These are phyloP conservation scores for Limonius californicus DNA, from an alignment of 1,140 invertebrate genomes.

Conservation along the genomic window DNA sequence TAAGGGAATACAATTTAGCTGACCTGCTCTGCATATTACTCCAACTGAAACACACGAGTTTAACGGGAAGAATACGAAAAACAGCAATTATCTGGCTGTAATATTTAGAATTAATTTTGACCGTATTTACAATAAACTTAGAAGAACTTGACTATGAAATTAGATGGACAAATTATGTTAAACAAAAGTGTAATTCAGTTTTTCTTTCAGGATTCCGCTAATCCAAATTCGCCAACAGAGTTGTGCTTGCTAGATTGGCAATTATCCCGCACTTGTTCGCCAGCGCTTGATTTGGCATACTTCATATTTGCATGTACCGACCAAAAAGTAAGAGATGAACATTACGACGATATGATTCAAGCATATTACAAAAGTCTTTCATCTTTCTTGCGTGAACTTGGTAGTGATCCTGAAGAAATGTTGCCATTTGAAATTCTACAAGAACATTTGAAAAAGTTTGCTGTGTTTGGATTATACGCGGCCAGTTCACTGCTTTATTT, in stretches of 20 bases:
- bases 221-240: background rate
- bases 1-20: no score
- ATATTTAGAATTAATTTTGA: no score
- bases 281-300: background rate
- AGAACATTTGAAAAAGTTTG: conserved; percentile 17
- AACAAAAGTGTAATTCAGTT: background rate
- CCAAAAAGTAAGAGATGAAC: background rate
- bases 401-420: conserved; percentile 18
- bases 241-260: conserved; percentile 3
- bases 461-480: conserved; percentile 8
- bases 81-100: no score
- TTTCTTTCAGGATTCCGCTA: background rate
- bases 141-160: no score
- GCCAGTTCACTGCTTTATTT: background rate
- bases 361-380: conserved; percentile 16
- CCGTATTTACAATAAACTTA: no score
- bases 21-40: no score
- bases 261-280: background rate
- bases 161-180: no score
- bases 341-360: background rate
- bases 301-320: background rate
- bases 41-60: no score
- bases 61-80: no score
- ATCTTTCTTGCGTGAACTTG: conserved; percentile 1
- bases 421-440: conserved; percentile 8